Conservation (phyloP, 2,113 vertebrate genomes). For the Tyto alba region DNA sequence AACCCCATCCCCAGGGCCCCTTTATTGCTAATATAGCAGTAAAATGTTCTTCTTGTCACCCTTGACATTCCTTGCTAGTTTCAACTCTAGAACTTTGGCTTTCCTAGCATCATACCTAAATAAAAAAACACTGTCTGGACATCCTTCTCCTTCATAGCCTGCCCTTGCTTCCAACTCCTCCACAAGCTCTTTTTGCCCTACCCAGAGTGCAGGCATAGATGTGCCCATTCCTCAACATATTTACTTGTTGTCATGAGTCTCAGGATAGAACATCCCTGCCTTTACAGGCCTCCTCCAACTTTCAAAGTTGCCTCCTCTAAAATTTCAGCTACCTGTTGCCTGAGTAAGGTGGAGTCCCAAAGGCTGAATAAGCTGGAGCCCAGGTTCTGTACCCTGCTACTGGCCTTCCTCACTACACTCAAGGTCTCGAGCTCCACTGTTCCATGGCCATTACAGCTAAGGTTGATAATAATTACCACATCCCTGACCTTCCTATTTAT, state of each 20-base stretch:
- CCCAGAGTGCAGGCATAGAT: background rate
- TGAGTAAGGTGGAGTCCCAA: background rate
- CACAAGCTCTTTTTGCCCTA: background rate
- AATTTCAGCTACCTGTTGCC: background rate
- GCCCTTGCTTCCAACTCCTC: background rate
- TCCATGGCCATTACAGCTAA: background rate
- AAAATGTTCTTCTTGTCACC: background rate
- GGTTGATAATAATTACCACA: background rate
- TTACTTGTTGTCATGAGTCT: background rate
- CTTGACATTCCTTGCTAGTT: background rate
- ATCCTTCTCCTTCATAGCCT: background rate
- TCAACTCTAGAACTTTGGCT: background rate
- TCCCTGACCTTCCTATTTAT: background rate
- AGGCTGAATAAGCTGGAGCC: background rate
- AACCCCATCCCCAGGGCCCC: no score
- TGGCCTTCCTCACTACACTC: background rate
- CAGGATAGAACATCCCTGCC: background rate
- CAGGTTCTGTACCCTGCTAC: background rate
- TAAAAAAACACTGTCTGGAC: background rate
- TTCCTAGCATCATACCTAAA: background rate
- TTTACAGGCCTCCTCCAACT: background rate
- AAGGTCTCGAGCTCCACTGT: background rate
- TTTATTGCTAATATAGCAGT: background rate
- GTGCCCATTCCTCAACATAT: background rate
- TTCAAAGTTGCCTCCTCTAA: background rate